phyloP scores from a whole-genome alignment of 2,888 invertebrate species.

The Mesochorus sp. region DNA sequence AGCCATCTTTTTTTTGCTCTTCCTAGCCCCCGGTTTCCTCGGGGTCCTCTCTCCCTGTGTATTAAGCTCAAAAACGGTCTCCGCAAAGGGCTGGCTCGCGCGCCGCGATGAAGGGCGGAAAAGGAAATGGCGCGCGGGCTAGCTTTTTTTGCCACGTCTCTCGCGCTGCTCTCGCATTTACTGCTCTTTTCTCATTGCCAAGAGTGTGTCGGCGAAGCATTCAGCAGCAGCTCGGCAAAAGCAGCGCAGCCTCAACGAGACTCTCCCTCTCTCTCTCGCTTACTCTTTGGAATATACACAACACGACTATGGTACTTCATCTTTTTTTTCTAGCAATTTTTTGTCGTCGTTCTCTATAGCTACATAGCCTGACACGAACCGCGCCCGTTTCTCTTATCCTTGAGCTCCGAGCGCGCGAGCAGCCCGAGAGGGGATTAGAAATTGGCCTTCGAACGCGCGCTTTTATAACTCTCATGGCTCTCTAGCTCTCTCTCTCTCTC shows the following conservation, averaged over 20 bases:
- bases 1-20: conserved; percentile 46
- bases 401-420: conserved; percentile 64
- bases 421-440: conserved; percentile 75
- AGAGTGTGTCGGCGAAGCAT: conserved; percentile 31
- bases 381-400: conserved; percentile 75
- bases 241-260: conserved; percentile 38
- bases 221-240: conserved; percentile 22
- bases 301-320: conserved; percentile 52
- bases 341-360: conserved; percentile 61
- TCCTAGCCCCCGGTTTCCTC: conserved; percentile 41
- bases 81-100: conserved; percentile 16
- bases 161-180: conserved; percentile 24
- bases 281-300: conserved; percentile 29
- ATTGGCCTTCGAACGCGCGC: conserved; percentile 75
- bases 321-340: conserved; percentile 68
- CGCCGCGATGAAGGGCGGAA: conserved; percentile 56
- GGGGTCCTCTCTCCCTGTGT: not conserved
- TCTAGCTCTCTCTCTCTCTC: conserved; percentile 44
- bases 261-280: conserved; percentile 41
- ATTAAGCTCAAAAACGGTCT: conserved; percentile 27
- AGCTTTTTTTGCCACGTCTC: conserved; percentile 33
- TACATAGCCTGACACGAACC: conserved; percentile 64
- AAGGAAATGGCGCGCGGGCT: conserved; percentile 57
- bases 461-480: conserved; percentile 64
- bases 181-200: conserved; percentile 45